Conservation (phyloP, 1,140 invertebrate species). For the Phymastichus coffea region DNA sequence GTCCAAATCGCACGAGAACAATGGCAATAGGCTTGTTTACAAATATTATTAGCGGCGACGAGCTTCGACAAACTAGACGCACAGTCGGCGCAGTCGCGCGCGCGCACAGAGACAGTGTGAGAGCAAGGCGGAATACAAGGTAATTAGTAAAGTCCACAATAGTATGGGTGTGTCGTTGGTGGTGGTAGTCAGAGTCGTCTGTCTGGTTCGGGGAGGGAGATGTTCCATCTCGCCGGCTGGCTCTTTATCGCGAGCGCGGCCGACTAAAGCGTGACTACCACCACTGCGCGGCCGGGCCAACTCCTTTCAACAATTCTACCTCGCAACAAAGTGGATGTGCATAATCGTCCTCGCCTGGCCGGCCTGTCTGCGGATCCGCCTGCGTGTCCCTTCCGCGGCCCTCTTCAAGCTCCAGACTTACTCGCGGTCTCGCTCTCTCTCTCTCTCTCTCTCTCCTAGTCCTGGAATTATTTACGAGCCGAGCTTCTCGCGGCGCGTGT, state of each 20-base stretch:
- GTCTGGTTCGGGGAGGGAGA: too few species aligned
- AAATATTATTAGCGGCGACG: slow-evolving; percentile 38
- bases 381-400: neutral
- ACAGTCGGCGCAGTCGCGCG: neutral
- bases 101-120: neutral
- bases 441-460: neutral
- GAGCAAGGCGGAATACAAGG: slow-evolving; percentile 35
- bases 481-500: too few species aligned
- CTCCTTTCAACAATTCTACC: slow-evolving; percentile 6
- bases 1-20: too few species aligned
- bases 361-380: too few species aligned
- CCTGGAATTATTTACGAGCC: slow-evolving; percentile 25
- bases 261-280: neutral
- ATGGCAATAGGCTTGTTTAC: slow-evolving; percentile 38
- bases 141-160: slow-evolving; percentile 43
- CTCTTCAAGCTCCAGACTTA: neutral
- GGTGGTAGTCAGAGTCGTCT: too few species aligned
- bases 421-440: too few species aligned
- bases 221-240: too few species aligned
- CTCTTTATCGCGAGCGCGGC: slow-evolving; percentile 7
- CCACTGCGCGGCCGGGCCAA: slow-evolving; percentile 24
- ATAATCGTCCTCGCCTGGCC: slow-evolving; percentile 34
- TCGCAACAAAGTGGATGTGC: slow-evolving; percentile 34
- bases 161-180: too few species aligned
- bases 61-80: slow-evolving; percentile 35